Evolutionary conservation across 2,797 vertebrate species (phyloP).

Genomic region (Fringilla coelebs): DNA sequence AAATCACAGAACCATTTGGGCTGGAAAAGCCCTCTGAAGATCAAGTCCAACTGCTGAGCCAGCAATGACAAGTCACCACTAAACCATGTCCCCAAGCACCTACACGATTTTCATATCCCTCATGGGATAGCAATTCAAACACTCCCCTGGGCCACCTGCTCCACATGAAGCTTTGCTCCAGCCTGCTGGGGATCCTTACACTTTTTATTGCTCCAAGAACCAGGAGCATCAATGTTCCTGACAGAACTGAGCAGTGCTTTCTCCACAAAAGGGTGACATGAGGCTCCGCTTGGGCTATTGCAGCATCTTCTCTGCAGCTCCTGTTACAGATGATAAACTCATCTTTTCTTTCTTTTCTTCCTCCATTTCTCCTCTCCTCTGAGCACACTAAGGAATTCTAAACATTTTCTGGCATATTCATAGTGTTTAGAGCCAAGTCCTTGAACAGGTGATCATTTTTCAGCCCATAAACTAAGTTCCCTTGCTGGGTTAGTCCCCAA

Average conservation of each 20-base stretch:
- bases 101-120: background rate
- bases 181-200: background rate
- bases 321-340: background rate
- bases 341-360: background rate
- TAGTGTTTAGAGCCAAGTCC: background rate
- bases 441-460: background rate
- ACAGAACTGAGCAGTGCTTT: accelerated
- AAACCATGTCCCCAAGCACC: background rate
- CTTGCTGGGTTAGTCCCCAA: background rate
- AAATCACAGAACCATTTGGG: background rate
- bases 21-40: background rate
- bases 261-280: background rate
- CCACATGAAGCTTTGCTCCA: background rate
- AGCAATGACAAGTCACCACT: background rate
- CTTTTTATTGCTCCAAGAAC: background rate
- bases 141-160: background rate
- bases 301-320: background rate
- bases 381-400: background rate
- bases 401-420: background rate
- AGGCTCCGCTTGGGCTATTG: background rate
- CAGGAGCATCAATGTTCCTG: accelerated
- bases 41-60: background rate
- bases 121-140: background rate
- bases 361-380: background rate
- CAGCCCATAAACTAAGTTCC: background rate